Base-by-base conservation (phyloP, 2,797 vertebrate species). In the Ambastaia sidthimunki region DNA sequence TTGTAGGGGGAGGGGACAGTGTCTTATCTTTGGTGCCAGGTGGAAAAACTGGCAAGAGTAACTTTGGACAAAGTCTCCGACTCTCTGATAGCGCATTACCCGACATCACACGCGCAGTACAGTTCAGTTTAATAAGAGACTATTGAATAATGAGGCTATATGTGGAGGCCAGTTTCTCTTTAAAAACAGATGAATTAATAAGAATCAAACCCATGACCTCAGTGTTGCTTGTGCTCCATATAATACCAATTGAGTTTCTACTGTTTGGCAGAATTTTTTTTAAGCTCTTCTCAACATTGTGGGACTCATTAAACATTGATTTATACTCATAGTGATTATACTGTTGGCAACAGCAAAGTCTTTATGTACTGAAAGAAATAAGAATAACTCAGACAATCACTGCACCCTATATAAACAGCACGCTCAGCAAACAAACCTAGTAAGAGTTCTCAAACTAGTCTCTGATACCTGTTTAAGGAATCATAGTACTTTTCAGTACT, bases 381-480 rank as follows among this genome's bases (percentile, higher is more conserved):
- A 44, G 74, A 3, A 16, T 2, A 62, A 23, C 13, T 3, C 55
- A 89, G 85, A 85, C 88, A 84, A 60, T 76, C 76, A 34, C 47
- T 47, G 65, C 75, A 80, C 60, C 66, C 76, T 63, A 59, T 52
- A 52, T 74, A 87, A 65, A 89, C 82, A 78, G 83, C 73, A 85
- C 71, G 82, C 83, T 62, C 41, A 86, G 89, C 90, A 91, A 87
- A 81, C 81, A 87, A 62, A 71, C 4, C 72, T 74, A 52, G 55
- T 76, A 68, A 83, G 68, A 87, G 89, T 85, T 87, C 90, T 89
- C 90, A 91, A 90, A 91, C 75, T 89, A 89, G 91, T 88, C 91
- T 91, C 90, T 79, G 85, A 93, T 97, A 97, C 96, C 96, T 97
- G 95, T 88, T 95, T 91, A 94, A 93, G 88, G 94, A 93, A 91